Evolutionary conservation across 2,888 invertebrate genomes (phyloP), one percentile per base, ranked within the genome.

Genomic region (Caenorhabditis imperialis): DNA sequence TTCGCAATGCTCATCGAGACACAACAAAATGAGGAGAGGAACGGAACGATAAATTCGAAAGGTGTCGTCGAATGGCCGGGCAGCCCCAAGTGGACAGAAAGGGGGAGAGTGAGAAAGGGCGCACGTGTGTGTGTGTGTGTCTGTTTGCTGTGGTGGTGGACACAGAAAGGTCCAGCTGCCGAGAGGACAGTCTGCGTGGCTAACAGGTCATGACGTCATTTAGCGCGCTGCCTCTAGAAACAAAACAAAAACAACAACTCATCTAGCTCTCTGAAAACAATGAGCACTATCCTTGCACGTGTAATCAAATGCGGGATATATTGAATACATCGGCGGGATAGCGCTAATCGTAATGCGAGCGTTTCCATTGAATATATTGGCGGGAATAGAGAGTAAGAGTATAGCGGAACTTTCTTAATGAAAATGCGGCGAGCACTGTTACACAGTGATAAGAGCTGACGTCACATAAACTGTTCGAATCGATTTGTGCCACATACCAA

Each of bases 281-380:
- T 67, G 44, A 51, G 57, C 57, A 42, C 35, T 50, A 51, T 57
- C 67, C 51, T 57, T 51, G 67, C 67, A 67, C 67, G 65, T 65
- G 65, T 65, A 65, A 14, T 67, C 67, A 30, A 38, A 18, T 44
- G 7, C n/a, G n/a, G n/a, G n/a, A n/a, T 5, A 2, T 37, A 12
- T 67, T 42, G 57, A 67, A 45, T 57, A 65, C 65, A 57, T 10
- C 35, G 35, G 37, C 40, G 7, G 55, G 67, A 67, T 58, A 57
- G 16, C 50, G 57, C 57, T 67, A 16, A 57, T 35, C 51, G 65
- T 57, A 44, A 37, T 37, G 16, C 18, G 23, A 30, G 20, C 25
- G n/a, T n/a, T n/a, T n/a, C n/a, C n/a, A n/a, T 18, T 23, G 25
- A 30, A 30, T 30, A 30, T n/a, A n/a, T n/a, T n/a, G n/a, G n/a